Conservation (phyloP, 2,888 invertebrate genomes). For the Drosophila monieri region DNA sequence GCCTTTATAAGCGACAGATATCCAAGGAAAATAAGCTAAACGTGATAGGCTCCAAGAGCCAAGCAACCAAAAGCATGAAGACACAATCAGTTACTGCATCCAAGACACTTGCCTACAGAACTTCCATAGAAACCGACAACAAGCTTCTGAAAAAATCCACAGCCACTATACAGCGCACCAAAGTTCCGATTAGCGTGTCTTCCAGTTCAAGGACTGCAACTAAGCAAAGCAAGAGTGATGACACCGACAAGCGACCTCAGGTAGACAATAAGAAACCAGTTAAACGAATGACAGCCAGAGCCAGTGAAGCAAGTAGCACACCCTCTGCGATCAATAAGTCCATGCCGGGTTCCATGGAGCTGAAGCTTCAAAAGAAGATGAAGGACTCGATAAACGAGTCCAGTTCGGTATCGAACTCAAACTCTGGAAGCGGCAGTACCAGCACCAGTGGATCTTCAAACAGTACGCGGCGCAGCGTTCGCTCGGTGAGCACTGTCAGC, state of each 20-base stretch:
- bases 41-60: conserved; percentile 78
- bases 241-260: conserved; percentile 64
- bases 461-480: conserved; percentile 72
- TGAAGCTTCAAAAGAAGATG: conserved; percentile 76
- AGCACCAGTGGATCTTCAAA: conserved; percentile 77
- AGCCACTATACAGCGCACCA: conserved; percentile 62
- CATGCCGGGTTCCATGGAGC: conserved; percentile 52
- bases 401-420: conserved; percentile 35
- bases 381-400: conserved; percentile 77
- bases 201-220: conserved; percentile 61
- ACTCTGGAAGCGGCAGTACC: conserved; percentile 68
- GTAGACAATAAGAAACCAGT: conserved; percentile 67
- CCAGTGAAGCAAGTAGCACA: conserved; percentile 33
- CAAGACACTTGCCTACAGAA: conserved; percentile 72
- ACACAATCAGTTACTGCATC: conserved; percentile 72
- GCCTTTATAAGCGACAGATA: conserved; percentile 63
- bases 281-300: conserved; percentile 47
- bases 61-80: conserved; percentile 72
- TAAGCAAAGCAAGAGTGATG: conserved; percentile 66
- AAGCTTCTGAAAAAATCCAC: conserved; percentile 56
- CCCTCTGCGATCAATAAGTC: conserved; percentile 26
- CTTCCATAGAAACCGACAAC: conserved; percentile 75
- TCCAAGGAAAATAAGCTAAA: conserved; percentile 71
- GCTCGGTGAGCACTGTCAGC: conserved; percentile 56
- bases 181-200: conserved; percentile 70